Conservation (phyloP, 1,140 invertebrate genomes). For the Latrodectus geometricus region DNA sequence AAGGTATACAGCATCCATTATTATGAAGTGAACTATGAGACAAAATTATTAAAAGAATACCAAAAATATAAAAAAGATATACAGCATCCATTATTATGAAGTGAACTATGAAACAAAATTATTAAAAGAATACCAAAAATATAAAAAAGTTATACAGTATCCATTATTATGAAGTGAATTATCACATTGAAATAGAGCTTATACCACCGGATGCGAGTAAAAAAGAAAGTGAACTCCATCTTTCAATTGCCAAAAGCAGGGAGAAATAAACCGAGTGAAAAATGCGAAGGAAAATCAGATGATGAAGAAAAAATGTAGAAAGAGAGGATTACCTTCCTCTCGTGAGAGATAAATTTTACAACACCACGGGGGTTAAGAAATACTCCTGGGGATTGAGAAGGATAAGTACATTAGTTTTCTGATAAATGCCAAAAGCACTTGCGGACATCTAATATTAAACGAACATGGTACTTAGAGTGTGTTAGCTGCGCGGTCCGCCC, state of each 20-base stretch:
- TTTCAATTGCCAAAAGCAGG: not conserved
- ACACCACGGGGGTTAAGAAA: not conserved
- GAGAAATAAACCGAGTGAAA: not conserved
- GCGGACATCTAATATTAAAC: slow-evolving; percentile 14
- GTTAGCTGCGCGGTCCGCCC: not conserved
- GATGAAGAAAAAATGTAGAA: not conserved
- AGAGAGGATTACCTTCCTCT: not conserved
- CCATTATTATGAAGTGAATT: too few relatives aligned
- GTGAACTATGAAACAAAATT: too few relatives aligned
- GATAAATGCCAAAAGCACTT: slow-evolving; percentile 25
- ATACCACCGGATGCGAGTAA: not conserved
- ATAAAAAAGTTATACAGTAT: too few relatives aligned
- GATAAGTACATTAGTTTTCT: slow-evolving; percentile 19
- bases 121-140: too few relatives aligned
- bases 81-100: too few relatives aligned
- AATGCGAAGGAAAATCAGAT: not conserved
- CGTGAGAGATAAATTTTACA: slow-evolving; percentile 15
- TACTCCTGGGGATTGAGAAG: not conserved
- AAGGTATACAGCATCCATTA: too few relatives aligned
- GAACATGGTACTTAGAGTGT: not conserved
- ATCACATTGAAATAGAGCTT: too few relatives aligned
- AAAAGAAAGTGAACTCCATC: slow-evolving; percentile 1
- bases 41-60: too few relatives aligned
- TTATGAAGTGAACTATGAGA: too few relatives aligned
- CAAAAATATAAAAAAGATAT: too few relatives aligned